Evolutionary conservation across 2,797 vertebrate species (phyloP), one percentile per base, ranked within the genome.

Genomic region (Psittacula echo): DNA sequence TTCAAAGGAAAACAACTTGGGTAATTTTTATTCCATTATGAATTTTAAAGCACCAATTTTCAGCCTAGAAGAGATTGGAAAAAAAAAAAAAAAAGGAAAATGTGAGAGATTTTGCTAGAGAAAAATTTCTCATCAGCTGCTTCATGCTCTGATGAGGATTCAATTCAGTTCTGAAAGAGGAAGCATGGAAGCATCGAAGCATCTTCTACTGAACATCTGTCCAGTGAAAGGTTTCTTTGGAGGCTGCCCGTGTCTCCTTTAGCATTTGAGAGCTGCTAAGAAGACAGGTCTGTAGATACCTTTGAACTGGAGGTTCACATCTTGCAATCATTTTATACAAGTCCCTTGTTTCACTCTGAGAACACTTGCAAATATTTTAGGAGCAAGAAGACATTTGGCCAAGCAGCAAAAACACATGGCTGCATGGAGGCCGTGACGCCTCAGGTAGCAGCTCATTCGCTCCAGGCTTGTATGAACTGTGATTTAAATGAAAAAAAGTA

Each of bases 381-480:
- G 50, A 89, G 45, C 61, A 72, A 65, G 73, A 76, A 77, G 42
- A 68, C 13, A 6, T 90, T 92, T 86, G 58, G 39, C 70, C 14
- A 54, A 92, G 79, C 82, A 87, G 42, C n/a, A 0, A 83, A 86
- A 87, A 3, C 89, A 93, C 50, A 66, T 56, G 84, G n/a, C 66
- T 93, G 54, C 7, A 2, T 16, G 41, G 73, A 80, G 60, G 51
- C 70, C 9, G 1, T 60, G 91, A 94, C 72, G 62, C 26, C 67
- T 94, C 79, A 81, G 76, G 73, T 82, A 96, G 83, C 91, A 94
- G 76, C 85, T 97, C 41, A 1, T 90, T 94, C 21, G 30, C 62
- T 84, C 24, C 44, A 51, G 66, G 24, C 5, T 29, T 87, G 73
- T 81, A 93, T 86, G 95, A 95, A 70, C 47, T 86, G 91, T 73